Evolutionary conservation across 2,797 vertebrate genomes (phyloP).

Genomic region (Sciurus carolinensis): DNA sequence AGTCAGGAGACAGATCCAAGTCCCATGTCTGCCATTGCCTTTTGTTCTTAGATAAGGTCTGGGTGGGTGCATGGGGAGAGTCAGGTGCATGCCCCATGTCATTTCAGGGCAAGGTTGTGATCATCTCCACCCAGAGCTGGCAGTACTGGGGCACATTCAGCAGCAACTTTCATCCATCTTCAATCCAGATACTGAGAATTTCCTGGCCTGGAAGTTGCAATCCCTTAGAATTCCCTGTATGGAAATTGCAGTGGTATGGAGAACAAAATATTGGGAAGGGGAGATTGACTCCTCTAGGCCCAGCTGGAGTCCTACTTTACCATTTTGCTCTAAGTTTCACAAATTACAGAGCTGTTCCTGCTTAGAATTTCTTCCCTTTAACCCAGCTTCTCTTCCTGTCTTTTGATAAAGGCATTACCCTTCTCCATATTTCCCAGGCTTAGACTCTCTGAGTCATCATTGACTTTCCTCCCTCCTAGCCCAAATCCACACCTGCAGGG

Average conservation of each 20-base stretch:
- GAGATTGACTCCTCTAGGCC: background rate
- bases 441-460: background rate
- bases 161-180: background rate
- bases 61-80: rapidly evolving
- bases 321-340: background rate
- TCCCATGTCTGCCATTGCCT: background rate
- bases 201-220: background rate
- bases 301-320: background rate
- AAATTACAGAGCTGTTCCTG: background rate
- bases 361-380: background rate
- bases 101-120: background rate
- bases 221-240: background rate
- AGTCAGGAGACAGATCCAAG: background rate
- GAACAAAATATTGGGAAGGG: background rate
- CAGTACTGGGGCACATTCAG: background rate
- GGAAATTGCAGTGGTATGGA: background rate
- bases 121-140: background rate
- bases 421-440: background rate
- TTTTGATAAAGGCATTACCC: slow-evolving; percentile 14
- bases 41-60: background rate
- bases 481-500: slow-evolving; percentile 36
- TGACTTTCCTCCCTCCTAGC: background rate
- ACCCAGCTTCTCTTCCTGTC: background rate
- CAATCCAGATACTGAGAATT: background rate
- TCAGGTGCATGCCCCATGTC: background rate